Conservation (phyloP, 2,113 vertebrate species). For the Bagarius yarrelli region DNA sequence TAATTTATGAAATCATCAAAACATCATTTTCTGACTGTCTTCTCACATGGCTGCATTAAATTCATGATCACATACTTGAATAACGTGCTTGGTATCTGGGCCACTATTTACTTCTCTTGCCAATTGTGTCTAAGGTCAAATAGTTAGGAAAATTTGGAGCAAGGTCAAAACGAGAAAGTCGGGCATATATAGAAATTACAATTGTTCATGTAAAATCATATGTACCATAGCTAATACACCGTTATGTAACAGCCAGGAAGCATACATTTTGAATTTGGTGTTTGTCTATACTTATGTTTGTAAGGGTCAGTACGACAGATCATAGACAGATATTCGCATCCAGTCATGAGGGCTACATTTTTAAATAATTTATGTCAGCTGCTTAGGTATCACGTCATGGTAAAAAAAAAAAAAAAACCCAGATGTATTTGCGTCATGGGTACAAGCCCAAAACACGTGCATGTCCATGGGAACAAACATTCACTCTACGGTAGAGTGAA, state of each 20-base stretch:
- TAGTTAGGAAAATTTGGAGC: slow-evolving; percentile 11
- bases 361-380: slow-evolving; percentile 14
- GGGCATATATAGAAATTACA: neutral
- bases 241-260: neutral
- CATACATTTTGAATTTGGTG: neutral
- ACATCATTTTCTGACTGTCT: neutral
- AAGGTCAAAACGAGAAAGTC: neutral
- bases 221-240: neutral
- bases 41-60: neutral
- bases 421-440: neutral
- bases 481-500: neutral
- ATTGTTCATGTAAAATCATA: neutral
- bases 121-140: slow-evolving; percentile 27
- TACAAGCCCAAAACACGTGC: slow-evolving; percentile 33
- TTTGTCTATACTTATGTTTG: neutral
- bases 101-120: neutral
- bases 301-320: neutral
- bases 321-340: slow-evolving; percentile 4
- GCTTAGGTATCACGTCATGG: slow-evolving; percentile 18
- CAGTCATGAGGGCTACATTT: slow-evolving; percentile 3
- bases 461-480: slow-evolving; percentile 28
- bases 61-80: neutral
- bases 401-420: neutral
- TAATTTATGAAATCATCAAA: neutral
- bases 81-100: neutral